phyloP scores from a whole-genome alignment of 2,113 vertebrate genomes.

The Aythya baeri region DNA sequence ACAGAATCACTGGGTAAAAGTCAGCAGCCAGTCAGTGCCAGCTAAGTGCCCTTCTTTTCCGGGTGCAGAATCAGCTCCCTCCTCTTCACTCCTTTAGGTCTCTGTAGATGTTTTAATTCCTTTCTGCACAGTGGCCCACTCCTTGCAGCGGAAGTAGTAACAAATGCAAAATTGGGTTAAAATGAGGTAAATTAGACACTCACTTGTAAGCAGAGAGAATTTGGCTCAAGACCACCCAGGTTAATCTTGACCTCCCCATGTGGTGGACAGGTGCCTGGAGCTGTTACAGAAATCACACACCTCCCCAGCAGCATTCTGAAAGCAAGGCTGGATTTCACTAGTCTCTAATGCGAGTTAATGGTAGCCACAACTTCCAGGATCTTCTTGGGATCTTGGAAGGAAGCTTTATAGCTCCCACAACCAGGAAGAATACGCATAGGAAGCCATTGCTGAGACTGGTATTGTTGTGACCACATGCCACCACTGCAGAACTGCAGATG shows the following conservation, averaged over 20 bases:
- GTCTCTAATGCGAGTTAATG: rapidly evolving
- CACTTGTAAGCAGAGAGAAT: background rate
- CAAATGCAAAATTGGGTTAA: background rate
- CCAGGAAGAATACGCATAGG: background rate
- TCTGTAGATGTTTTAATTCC: background rate
- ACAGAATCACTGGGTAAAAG: background rate
- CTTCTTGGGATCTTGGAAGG: background rate
- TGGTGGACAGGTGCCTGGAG: background rate
- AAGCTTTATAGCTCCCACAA: background rate
- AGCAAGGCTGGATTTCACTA: background rate
- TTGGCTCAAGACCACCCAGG: background rate
- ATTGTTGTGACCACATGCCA: background rate
- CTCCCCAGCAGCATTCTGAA: background rate
- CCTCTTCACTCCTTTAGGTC: background rate
- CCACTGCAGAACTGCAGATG: background rate
- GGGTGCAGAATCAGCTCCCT: background rate
- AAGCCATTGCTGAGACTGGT: background rate
- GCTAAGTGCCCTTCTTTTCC: background rate
- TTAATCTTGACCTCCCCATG: background rate
- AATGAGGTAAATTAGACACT: background rate
- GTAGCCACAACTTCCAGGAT: background rate
- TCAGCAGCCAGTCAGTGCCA: background rate
- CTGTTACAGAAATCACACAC: background rate
- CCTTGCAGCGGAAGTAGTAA: background rate
- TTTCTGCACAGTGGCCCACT: background rate